phyloP scores from a whole-genome alignment of 2,113 vertebrate species.

The Phylloscopus trochiloides region DNA sequence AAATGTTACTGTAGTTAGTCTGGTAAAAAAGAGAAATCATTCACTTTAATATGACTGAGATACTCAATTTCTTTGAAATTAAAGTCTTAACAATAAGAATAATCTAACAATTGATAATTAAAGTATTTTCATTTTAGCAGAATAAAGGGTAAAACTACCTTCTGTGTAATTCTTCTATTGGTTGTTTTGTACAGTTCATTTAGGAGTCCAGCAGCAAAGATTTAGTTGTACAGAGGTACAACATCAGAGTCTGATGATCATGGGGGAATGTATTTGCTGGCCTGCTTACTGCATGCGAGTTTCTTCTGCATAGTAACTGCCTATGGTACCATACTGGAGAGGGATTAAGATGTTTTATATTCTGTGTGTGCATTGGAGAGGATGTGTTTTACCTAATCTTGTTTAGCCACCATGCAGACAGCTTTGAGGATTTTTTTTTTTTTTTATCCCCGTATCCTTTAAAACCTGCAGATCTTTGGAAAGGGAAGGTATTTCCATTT shows the following conservation, averaged over 20 bases:
- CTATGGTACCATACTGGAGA: constrained; percentile 31
- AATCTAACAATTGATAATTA: not conserved
- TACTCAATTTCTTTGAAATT: not conserved
- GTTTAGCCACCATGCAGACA: constrained; percentile 81
- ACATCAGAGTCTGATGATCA: not conserved
- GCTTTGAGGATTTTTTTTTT: constrained; percentile 76
- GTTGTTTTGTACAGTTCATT: not conserved
- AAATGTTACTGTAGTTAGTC: not conserved
- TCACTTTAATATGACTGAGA: not conserved
- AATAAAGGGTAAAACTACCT: not conserved
- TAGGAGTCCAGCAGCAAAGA: not conserved
- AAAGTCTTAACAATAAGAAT: not conserved
- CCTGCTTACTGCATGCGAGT: not conserved
- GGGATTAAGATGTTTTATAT: constrained; percentile 78
- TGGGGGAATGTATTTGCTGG: not conserved
- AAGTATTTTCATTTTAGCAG: not conserved
- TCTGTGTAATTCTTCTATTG: not conserved
- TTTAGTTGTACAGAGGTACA: not conserved
- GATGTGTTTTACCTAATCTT: constrained; percentile 85
- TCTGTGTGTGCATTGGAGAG: constrained; percentile 81
- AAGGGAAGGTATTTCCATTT: constrained; percentile 75
- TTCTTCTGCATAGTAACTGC: constrained; percentile 41
- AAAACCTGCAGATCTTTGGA: constrained; percentile 75
- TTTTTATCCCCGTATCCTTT: constrained; percentile 70
- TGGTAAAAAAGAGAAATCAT: not conserved